Evolutionary conservation across 2,797 vertebrate genomes (phyloP), one percentile per base, ranked within the genome.

Genomic region (Stomatorhinus walkeri): DNA sequence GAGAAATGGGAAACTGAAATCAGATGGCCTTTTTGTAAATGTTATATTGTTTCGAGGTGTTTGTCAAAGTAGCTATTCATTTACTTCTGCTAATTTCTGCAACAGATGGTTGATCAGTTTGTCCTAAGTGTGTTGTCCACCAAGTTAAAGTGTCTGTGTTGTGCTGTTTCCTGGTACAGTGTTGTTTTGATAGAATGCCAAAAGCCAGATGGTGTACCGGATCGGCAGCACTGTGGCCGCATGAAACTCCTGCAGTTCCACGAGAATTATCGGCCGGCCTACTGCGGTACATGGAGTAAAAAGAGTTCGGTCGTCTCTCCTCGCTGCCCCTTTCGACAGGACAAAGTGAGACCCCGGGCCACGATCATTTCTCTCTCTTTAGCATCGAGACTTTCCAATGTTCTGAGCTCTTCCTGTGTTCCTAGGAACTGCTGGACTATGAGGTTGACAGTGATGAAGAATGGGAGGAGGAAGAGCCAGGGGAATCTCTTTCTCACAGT

Each of bases 391-490:
- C 49, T 14, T 32, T 54, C 32, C 16, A 32, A 19, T 85, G 9
- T 88, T 56, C 22, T 83, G 22, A 48, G 32, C 7, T 43, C 46
- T 79, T 24, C 24, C 32, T 93, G 40, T 85, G 16, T 89, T 64
- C n/a, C 1, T 90, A 99, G 98, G 93, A 94, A 2, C 92, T 98
- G 8, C 93, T 99, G 49, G 98, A 99, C 93, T 99, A 99, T 0
- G 98, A 99, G 89, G 96, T 99, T 22, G 98, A 99, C 89, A 99
- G 98, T 56, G 98, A 99, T 91, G 98, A 99, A 24, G 98, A 99
- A 89, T 99, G 98, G 98, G 98, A 99, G 89, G 98, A 99, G 89
- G 98, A 99, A 52, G 98, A 99, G 89, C 98, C 98, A 0, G 98
- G 98, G 89, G 98, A 99, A 92, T 99, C 98, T 0, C 94, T 99